These are phyloP conservation scores for Campylomormyrus numenius DNA, from an alignment of 2,113 vertebrate genomes.

Conservation along the genomic window DNA sequence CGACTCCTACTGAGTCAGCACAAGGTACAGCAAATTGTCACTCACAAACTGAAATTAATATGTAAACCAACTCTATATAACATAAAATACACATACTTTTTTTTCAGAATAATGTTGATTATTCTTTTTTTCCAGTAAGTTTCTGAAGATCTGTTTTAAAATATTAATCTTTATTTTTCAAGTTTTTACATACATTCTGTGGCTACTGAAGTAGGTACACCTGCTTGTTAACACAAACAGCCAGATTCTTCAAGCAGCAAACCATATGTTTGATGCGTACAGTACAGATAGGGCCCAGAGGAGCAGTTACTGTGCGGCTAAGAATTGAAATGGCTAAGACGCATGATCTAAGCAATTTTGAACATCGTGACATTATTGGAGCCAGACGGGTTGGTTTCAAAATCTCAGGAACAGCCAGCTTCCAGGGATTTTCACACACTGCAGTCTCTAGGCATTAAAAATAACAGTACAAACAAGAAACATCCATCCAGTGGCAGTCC, in stretches of 20 bases:
- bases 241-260: not conserved
- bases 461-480: not conserved
- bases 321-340: not conserved
- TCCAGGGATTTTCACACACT: not conserved
- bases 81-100: not conserved
- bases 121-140: not conserved
- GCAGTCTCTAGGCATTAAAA: not conserved
- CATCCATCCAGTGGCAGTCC: not conserved
- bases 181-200: not conserved
- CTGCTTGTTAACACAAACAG: not conserved
- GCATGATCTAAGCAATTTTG: not conserved
- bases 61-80: not conserved
- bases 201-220: not conserved
- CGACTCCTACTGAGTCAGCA: conserved; percentile 59
- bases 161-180: not conserved
- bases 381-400: not conserved
- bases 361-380: not conserved
- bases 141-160: not conserved
- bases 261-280: not conserved
- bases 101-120: not conserved
- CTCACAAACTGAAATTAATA: not conserved
- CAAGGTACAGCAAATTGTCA: conserved; percentile 57
- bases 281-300: not conserved
- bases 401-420: not conserved
- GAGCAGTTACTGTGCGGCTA: not conserved